Evolutionary conservation across 1,140 invertebrate species (phyloP).

Genomic region (Anastatus disparis): DNA sequence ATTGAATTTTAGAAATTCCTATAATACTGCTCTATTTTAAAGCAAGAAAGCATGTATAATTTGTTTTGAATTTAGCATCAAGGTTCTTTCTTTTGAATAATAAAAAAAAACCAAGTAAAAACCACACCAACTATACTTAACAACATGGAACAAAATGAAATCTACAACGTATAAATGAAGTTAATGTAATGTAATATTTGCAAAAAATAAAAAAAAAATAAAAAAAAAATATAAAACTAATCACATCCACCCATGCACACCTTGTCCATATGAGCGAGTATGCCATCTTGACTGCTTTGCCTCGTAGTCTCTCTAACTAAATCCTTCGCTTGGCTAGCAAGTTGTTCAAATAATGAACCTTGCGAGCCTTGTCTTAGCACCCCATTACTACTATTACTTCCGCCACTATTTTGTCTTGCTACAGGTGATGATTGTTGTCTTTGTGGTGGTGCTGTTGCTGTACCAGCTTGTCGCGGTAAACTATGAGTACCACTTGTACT

Average conservation of each 20-base stretch:
- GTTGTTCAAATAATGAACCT: constrained; percentile 84
- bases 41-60: no score
- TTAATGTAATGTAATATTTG: constrained; percentile 6
- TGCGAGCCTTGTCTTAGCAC: constrained; percentile 80
- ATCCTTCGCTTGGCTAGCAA: constrained; percentile 87
- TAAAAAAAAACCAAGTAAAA: no score
- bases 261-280: constrained; percentile 91
- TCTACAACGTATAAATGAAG: no score
- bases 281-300: constrained; percentile 88
- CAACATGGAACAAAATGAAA: no score
- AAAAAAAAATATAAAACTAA: neutral
- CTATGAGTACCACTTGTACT: neutral
- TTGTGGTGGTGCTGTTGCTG: constrained; percentile 28
- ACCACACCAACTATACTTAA: no score
- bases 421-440: constrained; percentile 25
- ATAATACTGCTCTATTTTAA: no score
- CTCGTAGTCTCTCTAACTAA: constrained; percentile 85
- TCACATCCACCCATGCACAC: constrained; percentile 59
- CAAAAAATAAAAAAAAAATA: constrained; percentile 35
- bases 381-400: constrained; percentile 59
- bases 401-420: constrained; percentile 53
- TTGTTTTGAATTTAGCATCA: no score
- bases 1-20: no score
- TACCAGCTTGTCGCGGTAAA: neutral
- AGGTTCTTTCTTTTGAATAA: no score